phyloP scores from a whole-genome alignment of 2,888 invertebrate species.

The Teinopalpus imperialis region DNA sequence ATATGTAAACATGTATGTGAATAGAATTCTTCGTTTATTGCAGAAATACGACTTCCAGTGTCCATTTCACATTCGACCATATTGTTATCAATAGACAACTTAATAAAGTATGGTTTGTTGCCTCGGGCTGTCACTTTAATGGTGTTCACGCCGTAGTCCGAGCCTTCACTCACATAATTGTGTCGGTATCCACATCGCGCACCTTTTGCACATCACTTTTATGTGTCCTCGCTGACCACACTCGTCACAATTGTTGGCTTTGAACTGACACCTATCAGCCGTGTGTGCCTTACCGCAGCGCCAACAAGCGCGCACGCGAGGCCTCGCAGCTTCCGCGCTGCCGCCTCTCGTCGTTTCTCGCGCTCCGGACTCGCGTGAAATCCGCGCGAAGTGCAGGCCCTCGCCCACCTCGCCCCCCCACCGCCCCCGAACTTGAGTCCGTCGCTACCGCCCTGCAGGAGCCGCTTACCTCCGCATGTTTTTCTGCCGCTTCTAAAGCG shows the following conservation, averaged over 20 bases:
- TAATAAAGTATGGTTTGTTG: no score
- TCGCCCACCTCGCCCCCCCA: conserved; percentile 28
- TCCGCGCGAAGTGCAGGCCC: conserved; percentile 12
- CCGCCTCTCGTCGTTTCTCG: conserved; percentile 22
- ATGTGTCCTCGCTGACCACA: conserved; percentile 34
- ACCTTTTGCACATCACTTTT: conserved; percentile 32
- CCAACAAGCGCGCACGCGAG: conserved; percentile 14
- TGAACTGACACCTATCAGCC: conserved; percentile 33
- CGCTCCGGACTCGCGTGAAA: conserved; percentile 7
- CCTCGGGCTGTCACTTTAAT: no score
- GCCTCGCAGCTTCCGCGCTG: conserved; percentile 17
- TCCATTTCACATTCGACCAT: no score
- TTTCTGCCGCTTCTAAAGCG: not conserved
- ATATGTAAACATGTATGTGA: no score
- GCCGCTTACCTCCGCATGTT: not conserved
- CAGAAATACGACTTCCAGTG: no score
- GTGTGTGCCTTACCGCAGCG: conserved; percentile 30
- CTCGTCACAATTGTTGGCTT: conserved; percentile 33
- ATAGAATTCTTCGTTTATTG: no score
- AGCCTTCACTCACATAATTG: no score
- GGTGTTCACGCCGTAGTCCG: no score
- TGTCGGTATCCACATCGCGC: no score
- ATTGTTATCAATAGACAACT: conserved; percentile 12
- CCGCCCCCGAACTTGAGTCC: no score
- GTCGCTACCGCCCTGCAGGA: not conserved